A percentile compares a stretch with the other conserved stretches of the same genome.
Evolutionary conservation across 2,113 vertebrate species (phyloP).

Genomic region (Diadophis punctatus): DNA sequence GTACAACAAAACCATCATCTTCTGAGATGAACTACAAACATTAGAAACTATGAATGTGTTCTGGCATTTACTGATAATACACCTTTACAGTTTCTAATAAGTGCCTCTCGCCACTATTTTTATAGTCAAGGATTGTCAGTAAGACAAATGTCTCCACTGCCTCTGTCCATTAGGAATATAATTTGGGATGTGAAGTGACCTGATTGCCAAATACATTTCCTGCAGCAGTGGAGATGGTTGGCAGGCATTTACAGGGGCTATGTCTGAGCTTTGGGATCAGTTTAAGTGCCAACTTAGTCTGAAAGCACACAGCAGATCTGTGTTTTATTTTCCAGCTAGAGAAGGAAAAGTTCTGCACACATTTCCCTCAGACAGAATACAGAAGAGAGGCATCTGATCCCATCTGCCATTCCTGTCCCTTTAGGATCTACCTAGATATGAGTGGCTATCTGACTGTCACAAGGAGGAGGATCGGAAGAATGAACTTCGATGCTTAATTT

Average conservation of each 20-base stretch:
- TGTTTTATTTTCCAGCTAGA: not conserved
- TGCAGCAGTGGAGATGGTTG: not conserved
- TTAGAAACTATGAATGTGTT: slow-evolving; percentile 13
- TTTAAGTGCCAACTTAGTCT: not conserved
- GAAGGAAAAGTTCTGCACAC: not conserved
- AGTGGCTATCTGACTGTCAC: not conserved
- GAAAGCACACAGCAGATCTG: not conserved
- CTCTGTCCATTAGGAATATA: slow-evolving; percentile 4
- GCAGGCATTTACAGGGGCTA: not conserved
- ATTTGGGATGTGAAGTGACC: slow-evolving; percentile 13
- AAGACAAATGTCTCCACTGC: slow-evolving; percentile 18
- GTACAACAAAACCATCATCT: not conserved
- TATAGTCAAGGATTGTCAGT: not conserved
- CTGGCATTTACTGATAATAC: not conserved
- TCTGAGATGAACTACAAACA: slow-evolving; percentile 15
- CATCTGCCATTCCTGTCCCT: not conserved
- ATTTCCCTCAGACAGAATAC: not conserved
- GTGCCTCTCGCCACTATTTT: slow-evolving; percentile 10
- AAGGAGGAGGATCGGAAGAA: not conserved
- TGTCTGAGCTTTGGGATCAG: not conserved
- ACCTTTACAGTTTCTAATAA: not conserved
- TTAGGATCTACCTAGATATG: not conserved
- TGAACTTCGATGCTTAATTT: not conserved
- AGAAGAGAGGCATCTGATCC: not conserved
- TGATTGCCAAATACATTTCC: slow-evolving; percentile 22